Evolutionary conservation across 2,113 vertebrate species (phyloP), one percentile per base, ranked within the genome.

Genomic region (Colossoma macropomum): DNA sequence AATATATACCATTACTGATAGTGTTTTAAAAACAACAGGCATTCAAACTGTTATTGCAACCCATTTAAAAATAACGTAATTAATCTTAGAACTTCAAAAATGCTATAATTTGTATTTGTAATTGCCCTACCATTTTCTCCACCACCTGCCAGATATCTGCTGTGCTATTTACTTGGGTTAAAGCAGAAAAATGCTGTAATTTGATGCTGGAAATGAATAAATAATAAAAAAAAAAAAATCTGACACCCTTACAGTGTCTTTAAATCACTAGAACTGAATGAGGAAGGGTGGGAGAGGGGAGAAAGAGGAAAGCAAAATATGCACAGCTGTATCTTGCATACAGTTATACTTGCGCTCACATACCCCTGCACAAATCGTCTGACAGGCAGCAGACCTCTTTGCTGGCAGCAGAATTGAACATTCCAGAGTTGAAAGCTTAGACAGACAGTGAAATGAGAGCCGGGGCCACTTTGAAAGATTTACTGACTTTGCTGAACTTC

Each of bases 351-450:
- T 17, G 41, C 25, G 41, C 23, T 65, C 38, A 32, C 2, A 45
- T 73, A 62, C 84, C 72, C 75, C 89, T 90, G 91, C 86, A 82
- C 79, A 91, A 92, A 65, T 84, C 90, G 90, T 92, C 86, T 89
- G 76, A 16, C 69, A 81, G 30, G 60, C 63, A 66, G 77, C 27
- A 68, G 77, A 11, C 11, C 16, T 68, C 16, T 59, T 74, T 50
- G 65, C 72, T 56, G 76, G 79, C 41, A 45, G 54, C 19, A 27
- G 63, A 82, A 41, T 41, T 21, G 63, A 89, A 89, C 89, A 93
- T 92, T 92, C 88, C 88, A 71, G 75, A 81, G 54, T 75, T 86
- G 91, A 89, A 91, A 89, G 81, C 78, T 84, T 79, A 82, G 85
- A 86, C 69, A 82, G 85, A 87, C 70, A 60, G 80, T 82, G 75